Conservation (phyloP, 2,113 vertebrate species). For the Marcusenius ussheri region DNA sequence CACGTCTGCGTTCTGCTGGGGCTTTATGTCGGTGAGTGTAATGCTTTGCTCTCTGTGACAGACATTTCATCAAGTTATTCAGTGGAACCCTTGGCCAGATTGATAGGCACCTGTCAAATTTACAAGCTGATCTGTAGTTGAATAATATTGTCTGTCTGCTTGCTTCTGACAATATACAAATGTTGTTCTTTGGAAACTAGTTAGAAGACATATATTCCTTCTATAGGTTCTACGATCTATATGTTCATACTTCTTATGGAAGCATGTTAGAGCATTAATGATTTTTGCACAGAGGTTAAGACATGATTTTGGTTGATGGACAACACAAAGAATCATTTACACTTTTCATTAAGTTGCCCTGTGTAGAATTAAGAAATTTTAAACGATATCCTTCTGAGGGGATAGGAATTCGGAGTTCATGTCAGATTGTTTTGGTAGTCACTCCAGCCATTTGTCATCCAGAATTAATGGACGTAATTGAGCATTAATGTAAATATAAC, state of each 20-base stretch:
- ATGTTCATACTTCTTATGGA: not conserved
- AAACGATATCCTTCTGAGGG: not conserved
- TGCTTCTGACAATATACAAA: not conserved
- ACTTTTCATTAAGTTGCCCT: not conserved
- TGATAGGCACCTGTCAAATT: not conserved
- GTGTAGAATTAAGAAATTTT: not conserved
- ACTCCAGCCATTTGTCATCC: not conserved
- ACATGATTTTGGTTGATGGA: not conserved
- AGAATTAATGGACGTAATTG: not conserved
- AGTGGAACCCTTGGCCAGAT: not conserved
- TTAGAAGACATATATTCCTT: not conserved
- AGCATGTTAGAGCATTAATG: not conserved
- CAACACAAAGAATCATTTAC: not conserved
- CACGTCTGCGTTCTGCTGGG: conserved; percentile 38
- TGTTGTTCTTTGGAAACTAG: not conserved
- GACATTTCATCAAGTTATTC: not conserved
- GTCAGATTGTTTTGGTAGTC: not conserved
- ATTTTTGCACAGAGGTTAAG: not conserved
- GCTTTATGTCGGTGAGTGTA: conserved; percentile 48
- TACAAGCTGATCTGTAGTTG: not conserved
- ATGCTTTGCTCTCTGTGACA: not conserved
- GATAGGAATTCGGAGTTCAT: not conserved
- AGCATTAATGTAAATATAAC: not conserved
- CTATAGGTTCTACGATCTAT: not conserved
- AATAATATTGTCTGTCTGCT: not conserved